phyloP scores from a whole-genome alignment of 2,888 invertebrate genomes.

The Pachydiplax longipennis region DNA sequence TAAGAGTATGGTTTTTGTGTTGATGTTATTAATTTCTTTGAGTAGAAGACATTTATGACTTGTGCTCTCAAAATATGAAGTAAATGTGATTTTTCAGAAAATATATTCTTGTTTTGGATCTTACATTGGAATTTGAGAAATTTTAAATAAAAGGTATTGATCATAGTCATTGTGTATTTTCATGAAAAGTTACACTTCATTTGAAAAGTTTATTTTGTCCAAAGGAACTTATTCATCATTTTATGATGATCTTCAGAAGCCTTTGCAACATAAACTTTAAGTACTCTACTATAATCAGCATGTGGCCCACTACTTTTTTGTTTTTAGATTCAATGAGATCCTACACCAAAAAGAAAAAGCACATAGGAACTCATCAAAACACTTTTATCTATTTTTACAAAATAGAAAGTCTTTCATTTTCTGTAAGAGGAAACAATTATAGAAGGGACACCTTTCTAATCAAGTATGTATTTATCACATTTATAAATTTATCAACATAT shows the following conservation, averaged over 20 bases:
- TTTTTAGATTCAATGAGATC: background rate
- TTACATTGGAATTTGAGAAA: background rate
- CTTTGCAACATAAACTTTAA: background rate
- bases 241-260: background rate
- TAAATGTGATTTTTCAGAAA: too few species aligned
- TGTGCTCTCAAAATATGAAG: too few species aligned
- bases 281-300: background rate
- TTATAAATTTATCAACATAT: background rate
- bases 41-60: too few species aligned
- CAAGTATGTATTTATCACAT: background rate
- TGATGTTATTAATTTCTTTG: too few species aligned
- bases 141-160: background rate
- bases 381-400: background rate
- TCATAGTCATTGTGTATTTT: background rate
- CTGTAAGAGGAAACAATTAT: background rate
- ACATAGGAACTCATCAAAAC: background rate
- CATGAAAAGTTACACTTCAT: background rate
- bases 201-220: background rate
- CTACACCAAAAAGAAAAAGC: background rate
- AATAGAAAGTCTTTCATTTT: background rate
- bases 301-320: background rate
- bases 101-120: too few species aligned
- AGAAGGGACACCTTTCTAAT: background rate
- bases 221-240: background rate
- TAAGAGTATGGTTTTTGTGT: too few species aligned